Conservation (phyloP, 1,140 invertebrate species). For the Aphaenogaster rudis region DNA sequence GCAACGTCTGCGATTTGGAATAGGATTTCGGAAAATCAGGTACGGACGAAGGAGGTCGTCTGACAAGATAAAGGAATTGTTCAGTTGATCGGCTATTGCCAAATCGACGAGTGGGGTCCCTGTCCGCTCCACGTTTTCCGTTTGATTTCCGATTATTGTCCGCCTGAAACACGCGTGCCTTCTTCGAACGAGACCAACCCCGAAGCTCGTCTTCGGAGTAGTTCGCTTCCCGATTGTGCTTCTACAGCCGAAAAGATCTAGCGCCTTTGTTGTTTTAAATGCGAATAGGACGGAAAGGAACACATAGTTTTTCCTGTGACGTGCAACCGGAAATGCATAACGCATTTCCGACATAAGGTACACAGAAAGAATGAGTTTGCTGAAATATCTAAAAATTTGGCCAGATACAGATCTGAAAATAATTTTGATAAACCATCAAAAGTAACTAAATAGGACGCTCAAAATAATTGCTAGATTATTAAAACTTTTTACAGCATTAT, state of each 20-base stretch:
- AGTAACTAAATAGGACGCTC: too few species aligned
- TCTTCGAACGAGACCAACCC: background rate
- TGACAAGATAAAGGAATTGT: slow-evolving; percentile 65
- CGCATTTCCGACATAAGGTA: background rate
- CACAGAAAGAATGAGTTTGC: too few species aligned
- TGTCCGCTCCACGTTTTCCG: slow-evolving; percentile 54
- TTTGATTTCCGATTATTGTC: slow-evolving; percentile 71
- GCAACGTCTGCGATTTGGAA: slow-evolving; percentile 14
- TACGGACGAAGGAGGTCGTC: slow-evolving; percentile 26
- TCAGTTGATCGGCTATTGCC: slow-evolving; percentile 65
- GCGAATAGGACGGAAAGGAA: background rate
- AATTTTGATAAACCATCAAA: too few species aligned
- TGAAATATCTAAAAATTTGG: too few species aligned
- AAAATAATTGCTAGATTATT: too few species aligned
- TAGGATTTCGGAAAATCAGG: background rate
- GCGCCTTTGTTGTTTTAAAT: slow-evolving; percentile 23
- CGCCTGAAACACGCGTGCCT: slow-evolving; percentile 23
- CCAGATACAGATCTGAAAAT: too few species aligned
- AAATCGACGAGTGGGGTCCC: slow-evolving; percentile 54
- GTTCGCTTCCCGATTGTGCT: background rate
- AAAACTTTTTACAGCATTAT: too few species aligned
- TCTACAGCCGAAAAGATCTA: background rate
- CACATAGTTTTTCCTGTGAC: background rate
- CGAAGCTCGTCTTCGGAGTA: background rate
- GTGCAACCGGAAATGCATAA: background rate